Conservation (phyloP, 2,113 vertebrate genomes). For the Carassius gibelio region DNA sequence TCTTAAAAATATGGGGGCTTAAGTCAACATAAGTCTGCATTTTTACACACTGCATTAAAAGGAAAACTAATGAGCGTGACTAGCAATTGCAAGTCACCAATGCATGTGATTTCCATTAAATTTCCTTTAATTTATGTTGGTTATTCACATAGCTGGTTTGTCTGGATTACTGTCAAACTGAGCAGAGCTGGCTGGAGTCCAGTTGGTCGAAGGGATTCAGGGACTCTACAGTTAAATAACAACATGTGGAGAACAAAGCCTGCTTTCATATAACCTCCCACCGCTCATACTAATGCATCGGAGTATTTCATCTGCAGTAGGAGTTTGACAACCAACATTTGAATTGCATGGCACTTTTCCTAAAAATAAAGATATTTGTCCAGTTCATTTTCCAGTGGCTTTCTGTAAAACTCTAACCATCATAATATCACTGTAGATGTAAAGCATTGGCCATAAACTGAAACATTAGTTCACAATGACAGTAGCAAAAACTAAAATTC, state of each 20-base stretch:
- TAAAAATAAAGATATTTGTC: neutral
- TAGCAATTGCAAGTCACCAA: neutral
- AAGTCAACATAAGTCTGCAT: constrained; percentile 15
- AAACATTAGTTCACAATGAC: neutral
- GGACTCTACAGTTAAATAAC: constrained; percentile 44
- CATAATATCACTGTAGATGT: neutral
- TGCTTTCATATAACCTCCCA: constrained; percentile 46
- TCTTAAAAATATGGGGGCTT: neutral
- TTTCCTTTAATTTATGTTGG: constrained; percentile 9
- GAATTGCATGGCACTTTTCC: constrained; percentile 4
- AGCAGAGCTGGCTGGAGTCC: constrained; percentile 48
- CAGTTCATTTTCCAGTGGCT: neutral
- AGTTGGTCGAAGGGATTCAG: constrained; percentile 33
- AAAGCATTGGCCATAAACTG: neutral
- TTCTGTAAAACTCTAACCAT: neutral
- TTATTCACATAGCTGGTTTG: constrained; percentile 38
- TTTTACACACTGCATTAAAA: constrained; percentile 14
- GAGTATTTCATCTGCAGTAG: constrained; percentile 37
- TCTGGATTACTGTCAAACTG: constrained; percentile 41
- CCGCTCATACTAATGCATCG: constrained; percentile 27
- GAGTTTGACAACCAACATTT: constrained; percentile 34
- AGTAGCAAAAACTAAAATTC: neutral
- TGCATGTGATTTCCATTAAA: constrained; percentile 41
- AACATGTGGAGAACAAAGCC: constrained; percentile 52
- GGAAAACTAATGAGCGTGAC: constrained; percentile 5